Percentiles rank a stretch among this genome's conserved stretches.
These are phyloP conservation scores for Laspeyria flexula DNA, from an alignment of 2,888 invertebrate species.

Conservation along the genomic window DNA sequence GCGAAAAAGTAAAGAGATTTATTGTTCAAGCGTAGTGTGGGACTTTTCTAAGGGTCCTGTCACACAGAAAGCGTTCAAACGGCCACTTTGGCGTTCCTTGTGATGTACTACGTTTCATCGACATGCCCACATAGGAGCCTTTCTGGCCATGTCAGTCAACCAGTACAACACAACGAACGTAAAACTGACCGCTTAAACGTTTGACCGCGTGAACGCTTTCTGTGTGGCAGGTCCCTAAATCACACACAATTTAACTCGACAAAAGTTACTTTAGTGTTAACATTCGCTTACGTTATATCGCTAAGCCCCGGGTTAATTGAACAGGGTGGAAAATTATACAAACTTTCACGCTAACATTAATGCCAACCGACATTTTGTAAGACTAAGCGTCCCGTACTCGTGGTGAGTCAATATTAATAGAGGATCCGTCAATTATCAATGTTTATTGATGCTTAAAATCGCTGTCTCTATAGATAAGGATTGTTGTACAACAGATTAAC, in stretches of 20 bases:
- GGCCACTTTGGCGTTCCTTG: no score
- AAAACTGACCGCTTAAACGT: no score
- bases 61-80: no score
- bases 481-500: slow-evolving; percentile 46
- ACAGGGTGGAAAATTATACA: slow-evolving; percentile 64
- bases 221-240: slow-evolving; percentile 43
- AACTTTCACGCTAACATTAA: slow-evolving; percentile 64
- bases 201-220: no score
- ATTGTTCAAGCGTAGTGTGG: slow-evolving; percentile 19
- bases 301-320: slow-evolving; percentile 55
- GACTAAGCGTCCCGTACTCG: slow-evolving; percentile 50
- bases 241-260: slow-evolving; percentile 61
- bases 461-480: slow-evolving; percentile 55
- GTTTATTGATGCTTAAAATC: slow-evolving; percentile 78
- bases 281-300: slow-evolving; percentile 43
- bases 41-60: no score
- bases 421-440: slow-evolving; percentile 80
- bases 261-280: slow-evolving; percentile 52
- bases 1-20: slow-evolving; percentile 15
- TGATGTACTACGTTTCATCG: no score
- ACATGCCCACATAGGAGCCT: no score
- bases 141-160: no score
- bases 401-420: slow-evolving; percentile 78
- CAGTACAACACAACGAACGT: no score
- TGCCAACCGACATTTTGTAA: slow-evolving; percentile 54